These are phyloP conservation scores for Petrocephalus sullivani DNA, from an alignment of 2,797 vertebrate species.

Conservation along the genomic window DNA sequence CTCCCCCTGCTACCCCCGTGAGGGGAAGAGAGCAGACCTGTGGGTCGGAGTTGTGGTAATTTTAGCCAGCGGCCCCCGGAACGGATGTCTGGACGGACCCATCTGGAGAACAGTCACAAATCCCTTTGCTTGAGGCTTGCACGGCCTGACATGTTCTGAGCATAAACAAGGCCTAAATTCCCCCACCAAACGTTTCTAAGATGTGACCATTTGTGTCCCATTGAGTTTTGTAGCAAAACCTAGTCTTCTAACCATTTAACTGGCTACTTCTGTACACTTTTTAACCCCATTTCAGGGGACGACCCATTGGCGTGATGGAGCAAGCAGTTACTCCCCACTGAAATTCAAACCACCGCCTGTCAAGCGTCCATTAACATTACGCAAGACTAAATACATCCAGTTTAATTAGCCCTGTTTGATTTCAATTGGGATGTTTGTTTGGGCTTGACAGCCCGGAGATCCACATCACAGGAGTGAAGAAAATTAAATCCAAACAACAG, in stretches of 20 bases:
- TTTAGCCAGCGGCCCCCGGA: neutral
- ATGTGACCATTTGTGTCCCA: conserved; percentile 49
- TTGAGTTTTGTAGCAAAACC: conserved; percentile 60
- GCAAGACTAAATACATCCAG: conserved; percentile 42
- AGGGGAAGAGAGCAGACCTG: neutral
- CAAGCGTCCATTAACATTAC: conserved; percentile 53
- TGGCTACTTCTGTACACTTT: conserved; percentile 30
- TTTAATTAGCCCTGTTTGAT: conserved; percentile 44
- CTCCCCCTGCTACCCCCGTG: neutral
- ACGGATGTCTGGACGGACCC: conserved; percentile 2
- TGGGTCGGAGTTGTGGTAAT: neutral
- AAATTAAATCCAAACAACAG: neutral
- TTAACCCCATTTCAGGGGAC: conserved; percentile 49
- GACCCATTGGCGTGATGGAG: conserved; percentile 46
- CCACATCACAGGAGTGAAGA: neutral
- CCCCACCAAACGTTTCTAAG: neutral
- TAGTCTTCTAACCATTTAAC: conserved; percentile 59
- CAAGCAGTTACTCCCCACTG: conserved; percentile 42
- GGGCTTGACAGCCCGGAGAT: neutral
- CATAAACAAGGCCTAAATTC: neutral
- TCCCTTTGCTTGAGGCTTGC: neutral
- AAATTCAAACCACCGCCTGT: conserved; percentile 44
- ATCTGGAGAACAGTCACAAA: neutral
- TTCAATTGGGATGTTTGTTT: conserved; percentile 23
- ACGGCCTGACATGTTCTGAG: conserved; percentile 52